Conservation (phyloP, 2,888 invertebrate species). For the Melanchra persicariae region DNA sequence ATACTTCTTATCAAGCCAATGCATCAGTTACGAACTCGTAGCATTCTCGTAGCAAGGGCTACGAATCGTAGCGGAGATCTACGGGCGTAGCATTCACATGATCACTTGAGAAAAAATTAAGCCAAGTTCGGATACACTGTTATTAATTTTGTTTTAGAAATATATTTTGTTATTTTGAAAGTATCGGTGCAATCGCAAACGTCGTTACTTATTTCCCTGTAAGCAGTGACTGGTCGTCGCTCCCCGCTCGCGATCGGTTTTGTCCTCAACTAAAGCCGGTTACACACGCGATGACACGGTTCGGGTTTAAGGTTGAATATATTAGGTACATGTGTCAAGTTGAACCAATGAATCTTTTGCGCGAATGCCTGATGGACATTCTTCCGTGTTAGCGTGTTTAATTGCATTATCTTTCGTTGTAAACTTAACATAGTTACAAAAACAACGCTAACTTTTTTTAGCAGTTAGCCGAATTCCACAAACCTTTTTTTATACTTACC, state of each 20-base stretch:
- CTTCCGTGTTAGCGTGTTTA: slow-evolving; percentile 36
- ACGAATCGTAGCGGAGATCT: slow-evolving; percentile 55
- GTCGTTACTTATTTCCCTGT: slow-evolving; percentile 73
- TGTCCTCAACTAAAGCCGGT: slow-evolving; percentile 78
- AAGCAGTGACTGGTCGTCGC: slow-evolving; percentile 78
- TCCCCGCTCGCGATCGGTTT: slow-evolving; percentile 74
- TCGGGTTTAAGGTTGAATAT: slow-evolving; percentile 66
- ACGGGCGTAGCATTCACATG: slow-evolving; percentile 48
- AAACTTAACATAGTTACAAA: slow-evolving; percentile 19
- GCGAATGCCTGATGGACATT: slow-evolving; percentile 24
- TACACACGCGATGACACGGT: slow-evolving; percentile 75
- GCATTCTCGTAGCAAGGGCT: slow-evolving; percentile 54
- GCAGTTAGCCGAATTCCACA: background rate
- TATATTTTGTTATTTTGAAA: slow-evolving; percentile 38
- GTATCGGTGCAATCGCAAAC: slow-evolving; percentile 57
- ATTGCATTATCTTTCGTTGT: slow-evolving; percentile 37
- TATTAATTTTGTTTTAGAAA: background rate
- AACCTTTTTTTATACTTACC: background rate
- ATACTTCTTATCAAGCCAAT: slow-evolving; percentile 51
- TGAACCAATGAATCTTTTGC: slow-evolving; percentile 57
- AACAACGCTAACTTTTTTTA: background rate
- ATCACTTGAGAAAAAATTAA: slow-evolving; percentile 35
- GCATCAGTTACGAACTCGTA: slow-evolving; percentile 53
- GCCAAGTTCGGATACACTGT: slow-evolving; percentile 29
- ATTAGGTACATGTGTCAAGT: slow-evolving; percentile 65